Conservation (phyloP, 1,140 invertebrate genomes). For the Aplysia californica region DNA sequence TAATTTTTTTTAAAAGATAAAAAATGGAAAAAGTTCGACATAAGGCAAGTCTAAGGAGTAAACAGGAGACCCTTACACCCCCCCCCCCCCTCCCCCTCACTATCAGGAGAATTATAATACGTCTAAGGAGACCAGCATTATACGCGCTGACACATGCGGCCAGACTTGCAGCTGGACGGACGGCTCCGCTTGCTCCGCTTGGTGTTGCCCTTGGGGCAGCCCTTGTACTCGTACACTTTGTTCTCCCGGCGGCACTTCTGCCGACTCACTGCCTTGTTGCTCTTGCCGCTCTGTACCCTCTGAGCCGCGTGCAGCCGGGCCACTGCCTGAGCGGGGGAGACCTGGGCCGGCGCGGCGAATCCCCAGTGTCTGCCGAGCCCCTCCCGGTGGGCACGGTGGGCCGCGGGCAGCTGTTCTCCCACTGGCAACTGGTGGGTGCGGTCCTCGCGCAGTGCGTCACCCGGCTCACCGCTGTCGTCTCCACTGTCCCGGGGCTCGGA, state of each 20-base stretch:
- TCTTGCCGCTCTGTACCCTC: constrained; percentile 27
- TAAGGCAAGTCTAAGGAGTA: too few species aligned
- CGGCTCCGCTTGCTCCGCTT: constrained; percentile 33
- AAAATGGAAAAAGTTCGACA: too few species aligned
- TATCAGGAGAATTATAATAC: background rate
- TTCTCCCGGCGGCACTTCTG: constrained; percentile 40
- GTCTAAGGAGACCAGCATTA: constrained; percentile 9
- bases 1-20: too few species aligned
- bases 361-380: too few species aligned
- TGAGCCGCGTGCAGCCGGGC: constrained; percentile 33
- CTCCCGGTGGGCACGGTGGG: too few species aligned
- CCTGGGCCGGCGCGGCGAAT: background rate
- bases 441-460: too few species aligned
- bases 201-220: constrained; percentile 30
- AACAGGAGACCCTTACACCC: too few species aligned
- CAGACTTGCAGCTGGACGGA: constrained; percentile 37
- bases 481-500: background rate
- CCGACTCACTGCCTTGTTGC: constrained; percentile 34
- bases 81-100: too few species aligned
- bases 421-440: too few species aligned
- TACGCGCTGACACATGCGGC: constrained; percentile 27
- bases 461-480: background rate
- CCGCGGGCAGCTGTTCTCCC: too few species aligned
- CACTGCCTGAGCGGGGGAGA: background rate
- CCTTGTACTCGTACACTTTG: constrained; percentile 30